Base-by-base conservation (phyloP, 2,888 invertebrate species). In the Maniola hyperantus region DNA sequence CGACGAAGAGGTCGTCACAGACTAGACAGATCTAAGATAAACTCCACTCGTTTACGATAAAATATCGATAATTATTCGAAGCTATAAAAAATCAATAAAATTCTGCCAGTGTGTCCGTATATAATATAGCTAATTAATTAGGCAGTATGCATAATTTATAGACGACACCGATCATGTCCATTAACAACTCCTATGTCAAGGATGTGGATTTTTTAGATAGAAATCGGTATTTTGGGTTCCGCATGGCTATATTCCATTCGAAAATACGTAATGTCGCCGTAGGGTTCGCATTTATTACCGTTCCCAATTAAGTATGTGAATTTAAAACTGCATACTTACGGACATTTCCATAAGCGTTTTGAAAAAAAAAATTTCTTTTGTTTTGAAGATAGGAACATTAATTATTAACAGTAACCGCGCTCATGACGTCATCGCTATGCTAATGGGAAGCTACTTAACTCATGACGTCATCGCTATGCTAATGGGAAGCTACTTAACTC, bases 21-120 rank as follows among this genome's bases (percentile, higher is more conserved):
- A 70, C 13, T 36, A 44, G 53, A 18, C 53, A 60, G 59, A 51
- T 57, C 57, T 44, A n/a, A 42, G 53, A 66, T 64, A 66, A 65
- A 64, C 55, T 36, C 20, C 13, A 34, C 62, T 65, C 53, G 42
- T 53, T 53, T 42, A 6, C 26, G 36, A 62, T 69, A 66, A 71
- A 71, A 76, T 79, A 77, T 76, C 69, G 78, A 83, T 82, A 79
- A 81, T 79, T 64, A 71, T 67, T 64, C 62, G 58, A 64, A 10
- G 50, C 58, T 58, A 70, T 66, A 70, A 71, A 65, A 73, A 79
- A 77, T 74, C 74, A 79, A 79, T 79, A 79, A 77, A 77, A 75
- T 62, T 50, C 51, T 48, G 60, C 60, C 63, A 64, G 50, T 59
- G 50, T 57, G 53, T 61, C 62, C 67, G 58, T 62, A 66, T n/a